These are phyloP conservation scores for Trematomus bernacchii DNA, from an alignment of 2,797 vertebrate species.

Conservation along the genomic window DNA sequence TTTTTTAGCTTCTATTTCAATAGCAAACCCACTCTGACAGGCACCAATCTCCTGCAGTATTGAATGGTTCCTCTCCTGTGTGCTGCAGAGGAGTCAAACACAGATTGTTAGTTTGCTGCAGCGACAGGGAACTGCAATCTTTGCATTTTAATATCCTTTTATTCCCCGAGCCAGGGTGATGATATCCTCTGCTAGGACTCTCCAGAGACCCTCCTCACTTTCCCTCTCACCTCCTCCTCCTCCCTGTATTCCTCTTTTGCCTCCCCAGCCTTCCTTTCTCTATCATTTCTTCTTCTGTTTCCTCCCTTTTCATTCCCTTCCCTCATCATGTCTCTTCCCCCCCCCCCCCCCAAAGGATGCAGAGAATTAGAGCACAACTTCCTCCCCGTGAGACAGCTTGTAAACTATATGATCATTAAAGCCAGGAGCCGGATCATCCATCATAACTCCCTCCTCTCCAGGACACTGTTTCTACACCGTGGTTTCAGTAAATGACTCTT, in stretches of 20 bases:
- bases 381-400: slow-evolving; percentile 20
- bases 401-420: slow-evolving; percentile 45
- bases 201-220: neutral
- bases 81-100: slow-evolving; percentile 24
- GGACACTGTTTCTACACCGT: neutral
- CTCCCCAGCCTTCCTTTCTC: slow-evolving; percentile 1
- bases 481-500: neutral
- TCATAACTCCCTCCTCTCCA: slow-evolving; percentile 36
- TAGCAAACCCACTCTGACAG: neutral
- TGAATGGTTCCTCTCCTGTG: neutral
- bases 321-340: slow-evolving; percentile 22
- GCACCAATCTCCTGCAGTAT: neutral
- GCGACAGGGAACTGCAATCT: slow-evolving; percentile 5
- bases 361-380: slow-evolving; percentile 39
- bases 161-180: neutral
- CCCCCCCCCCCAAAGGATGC: slow-evolving; percentile 37
- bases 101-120: slow-evolving; percentile 21
- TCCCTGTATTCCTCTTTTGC: neutral
- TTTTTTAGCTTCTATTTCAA: neutral
- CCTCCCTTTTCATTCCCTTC: neutral
- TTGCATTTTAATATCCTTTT: slow-evolving; percentile 1
- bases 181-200: slow-evolving; percentile 21
- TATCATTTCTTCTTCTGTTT: neutral
- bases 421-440: slow-evolving; percentile 39
- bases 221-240: neutral